A percentile compares a stretch with the other conserved stretches of the same genome.
Evolutionary conservation across 1,140 invertebrate species (phyloP).

Genomic region (Eriosoma lanigerum): DNA sequence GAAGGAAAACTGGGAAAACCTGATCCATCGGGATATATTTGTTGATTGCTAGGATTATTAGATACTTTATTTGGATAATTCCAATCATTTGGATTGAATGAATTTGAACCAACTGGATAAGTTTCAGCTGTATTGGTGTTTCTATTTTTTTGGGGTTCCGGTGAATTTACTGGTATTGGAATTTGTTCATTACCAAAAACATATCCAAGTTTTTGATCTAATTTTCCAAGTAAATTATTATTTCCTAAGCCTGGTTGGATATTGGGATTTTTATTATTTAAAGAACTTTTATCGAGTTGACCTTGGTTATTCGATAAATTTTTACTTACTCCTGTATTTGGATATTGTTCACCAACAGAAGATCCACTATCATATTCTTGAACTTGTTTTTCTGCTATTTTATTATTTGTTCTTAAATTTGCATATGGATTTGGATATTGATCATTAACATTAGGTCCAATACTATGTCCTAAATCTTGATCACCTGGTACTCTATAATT

Average conservation of each 20-base stretch:
- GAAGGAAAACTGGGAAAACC: slow-evolving; percentile 21
- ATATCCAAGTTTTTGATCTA: neutral
- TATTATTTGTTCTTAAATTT: neutral
- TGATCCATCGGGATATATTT: neutral
- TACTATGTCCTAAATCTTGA: neutral
- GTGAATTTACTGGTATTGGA: neutral
- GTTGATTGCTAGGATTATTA: neutral
- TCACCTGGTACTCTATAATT: neutral
- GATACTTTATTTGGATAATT: neutral
- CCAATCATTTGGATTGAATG: neutral
- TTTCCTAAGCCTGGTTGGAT: neutral
- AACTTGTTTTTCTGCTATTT: neutral
- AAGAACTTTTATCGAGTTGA: neutral
- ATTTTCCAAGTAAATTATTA: neutral
- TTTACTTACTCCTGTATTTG: neutral
- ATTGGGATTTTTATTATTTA: neutral
- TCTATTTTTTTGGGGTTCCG: neutral
- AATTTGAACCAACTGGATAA: neutral
- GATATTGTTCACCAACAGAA: neutral
- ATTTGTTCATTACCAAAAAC: neutral
- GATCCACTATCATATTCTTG: neutral
- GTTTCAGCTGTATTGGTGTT: neutral
- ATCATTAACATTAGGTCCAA: neutral
- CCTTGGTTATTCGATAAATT: neutral
- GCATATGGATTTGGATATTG: neutral